A percentile compares a stretch with the other conserved stretches of the same genome.
These are phyloP conservation scores for Puffinus mauretanicus DNA, from an alignment of 2,113 vertebrate species.

Conservation along the genomic window DNA sequence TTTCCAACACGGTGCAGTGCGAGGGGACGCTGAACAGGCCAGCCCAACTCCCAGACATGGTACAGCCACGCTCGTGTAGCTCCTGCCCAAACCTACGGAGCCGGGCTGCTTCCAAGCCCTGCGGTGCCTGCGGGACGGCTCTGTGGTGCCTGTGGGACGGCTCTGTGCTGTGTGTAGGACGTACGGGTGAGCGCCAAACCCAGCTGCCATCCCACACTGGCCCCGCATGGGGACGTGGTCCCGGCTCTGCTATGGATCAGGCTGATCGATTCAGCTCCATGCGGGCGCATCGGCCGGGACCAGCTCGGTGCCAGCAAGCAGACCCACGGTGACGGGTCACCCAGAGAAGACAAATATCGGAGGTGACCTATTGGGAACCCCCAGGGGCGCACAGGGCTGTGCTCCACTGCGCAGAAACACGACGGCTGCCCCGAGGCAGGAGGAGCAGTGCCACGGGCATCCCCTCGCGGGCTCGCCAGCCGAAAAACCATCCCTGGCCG, in stretches of 20 bases:
- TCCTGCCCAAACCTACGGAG: neutral
- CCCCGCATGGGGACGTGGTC: rapidly evolving
- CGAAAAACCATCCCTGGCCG: neutral
- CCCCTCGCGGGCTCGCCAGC: rapidly evolving
- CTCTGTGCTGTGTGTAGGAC: neutral
- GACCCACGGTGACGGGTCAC: neutral
- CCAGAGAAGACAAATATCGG: neutral
- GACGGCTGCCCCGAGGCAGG: neutral
- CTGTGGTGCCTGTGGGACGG: rapidly evolving
- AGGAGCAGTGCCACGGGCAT: neutral
- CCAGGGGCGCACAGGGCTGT: neutral
- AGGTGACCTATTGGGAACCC: rapidly evolving
- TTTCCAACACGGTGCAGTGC: neutral
- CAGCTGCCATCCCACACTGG: neutral
- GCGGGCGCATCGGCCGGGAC: rapidly evolving
- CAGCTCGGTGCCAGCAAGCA: neutral
- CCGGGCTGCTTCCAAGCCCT: neutral
- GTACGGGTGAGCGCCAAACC: rapidly evolving
- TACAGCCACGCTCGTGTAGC: rapidly evolving
- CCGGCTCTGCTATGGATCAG: neutral
- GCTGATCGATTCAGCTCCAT: neutral
- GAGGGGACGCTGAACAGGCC: neutral
- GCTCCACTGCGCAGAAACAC: neutral
- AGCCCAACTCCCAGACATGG: neutral
- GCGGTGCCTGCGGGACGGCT: rapidly evolving